Evolutionary conservation across 2,797 vertebrate genomes (phyloP).

Genomic region (Fringilla coelebs): DNA sequence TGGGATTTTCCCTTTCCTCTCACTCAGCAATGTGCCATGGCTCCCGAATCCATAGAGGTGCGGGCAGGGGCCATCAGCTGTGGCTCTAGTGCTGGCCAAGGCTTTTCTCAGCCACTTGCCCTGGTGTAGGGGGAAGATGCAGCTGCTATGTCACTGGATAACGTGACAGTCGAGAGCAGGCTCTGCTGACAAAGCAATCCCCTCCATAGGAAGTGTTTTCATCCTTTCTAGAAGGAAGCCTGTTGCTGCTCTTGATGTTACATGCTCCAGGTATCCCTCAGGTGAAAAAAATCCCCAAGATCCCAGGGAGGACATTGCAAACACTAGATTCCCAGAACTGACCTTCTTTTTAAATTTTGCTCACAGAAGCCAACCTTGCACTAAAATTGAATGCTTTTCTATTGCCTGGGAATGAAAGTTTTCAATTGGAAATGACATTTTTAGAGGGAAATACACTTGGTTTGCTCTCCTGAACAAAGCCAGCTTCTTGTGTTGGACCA

Average conservation of each 20-base stretch:
- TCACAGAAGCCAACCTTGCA: not conserved
- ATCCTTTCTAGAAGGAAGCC: not conserved
- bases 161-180: not conserved
- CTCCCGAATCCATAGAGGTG: not conserved
- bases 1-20: not conserved
- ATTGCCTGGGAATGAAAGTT: not conserved
- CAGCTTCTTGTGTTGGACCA: not conserved
- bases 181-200: not conserved
- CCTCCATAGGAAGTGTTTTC: not conserved
- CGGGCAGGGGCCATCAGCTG: not conserved
- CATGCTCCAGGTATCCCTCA: not conserved
- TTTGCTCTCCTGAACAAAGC: not conserved
- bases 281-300: not conserved
- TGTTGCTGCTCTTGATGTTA: not conserved
- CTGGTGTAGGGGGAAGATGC: not conserved
- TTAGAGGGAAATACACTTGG: not conserved
- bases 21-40: accelerated
- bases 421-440: not conserved
- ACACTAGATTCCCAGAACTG: not conserved
- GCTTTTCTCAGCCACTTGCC: not conserved
- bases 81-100: not conserved
- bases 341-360: not conserved
- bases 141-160: not conserved
- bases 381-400: not conserved
- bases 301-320: not conserved